phyloP scores from a whole-genome alignment of 2,888 invertebrate species.

The Napeogenes sylphis region DNA sequence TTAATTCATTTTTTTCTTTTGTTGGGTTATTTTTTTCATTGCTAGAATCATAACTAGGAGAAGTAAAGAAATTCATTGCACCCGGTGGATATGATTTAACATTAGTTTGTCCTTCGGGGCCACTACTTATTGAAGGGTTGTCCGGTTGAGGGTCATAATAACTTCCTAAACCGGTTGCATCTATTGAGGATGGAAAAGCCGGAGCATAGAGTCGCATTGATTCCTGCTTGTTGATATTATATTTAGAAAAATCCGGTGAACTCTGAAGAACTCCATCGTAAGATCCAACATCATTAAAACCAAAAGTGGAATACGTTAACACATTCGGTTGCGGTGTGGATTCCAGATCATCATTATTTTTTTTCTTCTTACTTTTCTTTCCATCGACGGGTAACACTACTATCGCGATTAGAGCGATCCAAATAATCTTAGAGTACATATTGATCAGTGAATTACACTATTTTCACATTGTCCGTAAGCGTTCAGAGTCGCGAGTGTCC shows the following conservation, averaged over 20 bases:
- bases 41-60: slow-evolving; percentile 43
- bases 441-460: slow-evolving; percentile 42
- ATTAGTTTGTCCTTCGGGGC: slow-evolving; percentile 47
- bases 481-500: slow-evolving; percentile 56
- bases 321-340: slow-evolving; percentile 63
- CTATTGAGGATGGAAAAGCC: slow-evolving; percentile 62
- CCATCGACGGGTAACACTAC: slow-evolving; percentile 45
- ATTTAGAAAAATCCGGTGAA: slow-evolving; percentile 62
- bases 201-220: slow-evolving; percentile 60
- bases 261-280: slow-evolving; percentile 67
- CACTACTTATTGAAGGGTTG: slow-evolving; percentile 39
- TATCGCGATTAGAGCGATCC: slow-evolving; percentile 47
- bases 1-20: slow-evolving; percentile 40
- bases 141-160: slow-evolving; percentile 48
- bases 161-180: slow-evolving; percentile 49
- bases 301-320: slow-evolving; percentile 68
- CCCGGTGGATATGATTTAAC: slow-evolving; percentile 51
- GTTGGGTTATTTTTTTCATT: slow-evolving; percentile 42
- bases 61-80: slow-evolving; percentile 48
- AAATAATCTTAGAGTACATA: slow-evolving; percentile 57
- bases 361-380: slow-evolving; percentile 58
- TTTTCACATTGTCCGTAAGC: slow-evolving; percentile 62
- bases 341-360: slow-evolving; percentile 49
- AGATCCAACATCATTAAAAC: slow-evolving; percentile 66
- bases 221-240: slow-evolving; percentile 52